A percentile compares a stretch with the other conserved stretches of the same genome.
phyloP scores from a whole-genome alignment of 2,113 vertebrate species.

The Etheostoma spectabile region DNA sequence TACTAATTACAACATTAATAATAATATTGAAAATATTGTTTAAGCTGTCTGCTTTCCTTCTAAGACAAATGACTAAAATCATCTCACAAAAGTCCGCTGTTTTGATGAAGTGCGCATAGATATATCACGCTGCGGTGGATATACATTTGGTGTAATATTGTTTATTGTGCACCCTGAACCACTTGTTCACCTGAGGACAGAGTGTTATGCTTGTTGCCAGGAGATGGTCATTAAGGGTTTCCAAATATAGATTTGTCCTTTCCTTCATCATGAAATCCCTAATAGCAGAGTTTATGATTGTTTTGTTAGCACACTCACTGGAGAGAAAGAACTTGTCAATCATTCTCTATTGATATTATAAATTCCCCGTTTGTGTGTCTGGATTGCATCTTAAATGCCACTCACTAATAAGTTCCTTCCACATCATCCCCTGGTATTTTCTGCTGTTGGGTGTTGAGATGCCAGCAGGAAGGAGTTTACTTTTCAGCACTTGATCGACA shows the following conservation, averaged over 20 bases:
- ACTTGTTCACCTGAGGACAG: slow-evolving; percentile 11
- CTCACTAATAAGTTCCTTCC: slow-evolving; percentile 65
- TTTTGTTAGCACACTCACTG: slow-evolving; percentile 37
- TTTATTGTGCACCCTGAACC: slow-evolving; percentile 7
- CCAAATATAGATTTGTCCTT: slow-evolving; percentile 50
- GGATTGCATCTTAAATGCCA: slow-evolving; percentile 72
- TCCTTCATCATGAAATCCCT: slow-evolving; percentile 44
- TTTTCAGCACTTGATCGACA: slow-evolving; percentile 44
- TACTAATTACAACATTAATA: no score
- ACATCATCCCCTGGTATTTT: slow-evolving; percentile 63
- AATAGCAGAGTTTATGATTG: slow-evolving; percentile 36
- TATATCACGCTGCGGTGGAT: slow-evolving; percentile 29
- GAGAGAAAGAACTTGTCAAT: slow-evolving; percentile 60
- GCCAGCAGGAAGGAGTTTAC: slow-evolving; percentile 49
- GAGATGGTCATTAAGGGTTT: slow-evolving; percentile 44
- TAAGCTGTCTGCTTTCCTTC: background rate
- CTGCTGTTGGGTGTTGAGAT: slow-evolving; percentile 45
- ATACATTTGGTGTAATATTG: slow-evolving; percentile 18
- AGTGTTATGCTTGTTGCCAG: slow-evolving; percentile 18
- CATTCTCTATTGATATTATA: slow-evolving; percentile 61
- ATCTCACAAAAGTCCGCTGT: background rate
- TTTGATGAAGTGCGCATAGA: background rate
- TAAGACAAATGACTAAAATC: slow-evolving; percentile 30
- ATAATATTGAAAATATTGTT: no score
- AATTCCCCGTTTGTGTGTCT: slow-evolving; percentile 63